These are phyloP conservation scores for Mylabris sibirica DNA, from an alignment of 2,888 invertebrate species.

Conservation along the genomic window DNA sequence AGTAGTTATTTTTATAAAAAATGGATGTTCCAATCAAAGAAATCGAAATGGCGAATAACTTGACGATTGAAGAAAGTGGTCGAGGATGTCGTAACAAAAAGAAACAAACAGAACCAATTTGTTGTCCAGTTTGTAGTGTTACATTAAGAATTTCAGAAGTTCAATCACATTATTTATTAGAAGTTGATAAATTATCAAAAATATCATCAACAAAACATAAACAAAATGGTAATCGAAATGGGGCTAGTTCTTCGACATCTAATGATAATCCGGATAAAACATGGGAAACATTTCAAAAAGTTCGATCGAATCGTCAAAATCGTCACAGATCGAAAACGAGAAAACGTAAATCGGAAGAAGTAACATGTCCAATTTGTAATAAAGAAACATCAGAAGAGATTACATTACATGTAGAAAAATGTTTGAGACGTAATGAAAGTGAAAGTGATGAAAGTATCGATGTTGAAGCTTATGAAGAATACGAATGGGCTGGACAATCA, in stretches of 20 bases:
- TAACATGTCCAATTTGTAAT: slow-evolving; percentile 84
- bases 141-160: slow-evolving; percentile 83
- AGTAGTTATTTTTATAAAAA: slow-evolving; percentile 33
- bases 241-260: slow-evolving; percentile 59
- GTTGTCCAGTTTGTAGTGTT: slow-evolving; percentile 89
- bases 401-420: slow-evolving; percentile 76
- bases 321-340: slow-evolving; percentile 71
- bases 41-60: slow-evolving; percentile 44
- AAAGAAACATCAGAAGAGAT: slow-evolving; percentile 73
- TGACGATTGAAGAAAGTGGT: slow-evolving; percentile 53
- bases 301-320: slow-evolving; percentile 76
- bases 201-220: slow-evolving; percentile 58
- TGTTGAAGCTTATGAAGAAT: slow-evolving; percentile 85
- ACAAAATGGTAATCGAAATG: slow-evolving; percentile 52
- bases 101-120: slow-evolving; percentile 73
- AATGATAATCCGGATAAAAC: slow-evolving; percentile 65
- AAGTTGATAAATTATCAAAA: slow-evolving; percentile 77
- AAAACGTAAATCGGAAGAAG: slow-evolving; percentile 71
- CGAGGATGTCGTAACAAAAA: slow-evolving; percentile 65
- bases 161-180: slow-evolving; percentile 82
- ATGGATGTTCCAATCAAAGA: slow-evolving; percentile 46
- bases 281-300: slow-evolving; percentile 79
- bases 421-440: slow-evolving; percentile 64
- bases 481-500: slow-evolving; percentile 92
- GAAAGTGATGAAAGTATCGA: slow-evolving; percentile 82